Percentiles rank a stretch among this genome's conserved stretches.
Evolutionary conservation across 1,140 invertebrate species (phyloP).

Genomic region (Pollicipes pollicipes): DNA sequence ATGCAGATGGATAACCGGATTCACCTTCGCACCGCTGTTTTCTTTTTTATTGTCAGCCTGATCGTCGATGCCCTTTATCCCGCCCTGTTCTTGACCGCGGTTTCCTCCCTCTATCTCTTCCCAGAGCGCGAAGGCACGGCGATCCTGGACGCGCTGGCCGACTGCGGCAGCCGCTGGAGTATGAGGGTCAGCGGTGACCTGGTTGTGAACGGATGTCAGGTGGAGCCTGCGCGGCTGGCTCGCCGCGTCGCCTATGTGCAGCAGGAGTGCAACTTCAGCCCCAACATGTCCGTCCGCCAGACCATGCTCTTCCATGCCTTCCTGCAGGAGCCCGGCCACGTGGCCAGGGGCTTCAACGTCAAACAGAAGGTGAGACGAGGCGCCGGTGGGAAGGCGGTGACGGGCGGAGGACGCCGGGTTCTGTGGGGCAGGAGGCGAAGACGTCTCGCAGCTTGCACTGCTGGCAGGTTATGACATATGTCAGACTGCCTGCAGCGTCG

Average conservation of each 20-base stretch:
- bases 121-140: constrained; percentile 53
- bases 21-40: not conserved
- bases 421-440: too few species aligned
- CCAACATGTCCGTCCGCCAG: constrained; percentile 60
- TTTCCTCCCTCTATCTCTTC: constrained; percentile 5
- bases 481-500: too few species aligned
- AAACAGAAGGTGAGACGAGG: constrained; percentile 14
- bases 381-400: too few species aligned
- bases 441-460: too few species aligned
- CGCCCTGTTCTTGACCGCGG: not conserved
- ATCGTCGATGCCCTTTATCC: not conserved
- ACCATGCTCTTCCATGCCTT: constrained; percentile 60
- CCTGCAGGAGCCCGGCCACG: constrained; percentile 35
- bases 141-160: constrained; percentile 60
- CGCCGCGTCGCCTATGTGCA: constrained; percentile 44
- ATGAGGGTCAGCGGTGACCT: constrained; percentile 52
- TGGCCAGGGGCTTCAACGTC: constrained; percentile 23
- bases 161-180: constrained; percentile 29
- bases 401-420: too few species aligned
- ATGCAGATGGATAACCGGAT: too few species aligned
- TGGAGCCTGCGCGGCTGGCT: constrained; percentile 45
- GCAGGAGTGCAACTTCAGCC: constrained; percentile 37
- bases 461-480: too few species aligned
- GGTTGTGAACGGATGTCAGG: constrained; percentile 63
- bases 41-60: not conserved